Percentiles rank a stretch among this genome's conserved stretches.
Evolutionary conservation across 2,113 vertebrate species (phyloP).

Genomic region (Rousettus leschenaultii): DNA sequence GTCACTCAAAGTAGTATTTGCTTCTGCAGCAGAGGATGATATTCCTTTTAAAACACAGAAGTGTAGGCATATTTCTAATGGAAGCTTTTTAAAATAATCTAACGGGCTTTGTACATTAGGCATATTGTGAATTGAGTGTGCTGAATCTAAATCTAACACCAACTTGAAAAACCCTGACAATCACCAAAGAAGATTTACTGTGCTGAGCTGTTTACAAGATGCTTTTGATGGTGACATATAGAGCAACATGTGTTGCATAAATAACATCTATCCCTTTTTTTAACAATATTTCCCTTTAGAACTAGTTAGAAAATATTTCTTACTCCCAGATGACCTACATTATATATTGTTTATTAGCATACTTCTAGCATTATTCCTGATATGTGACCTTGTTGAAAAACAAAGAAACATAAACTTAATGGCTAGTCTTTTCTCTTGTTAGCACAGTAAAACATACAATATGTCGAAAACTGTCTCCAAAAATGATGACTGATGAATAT

Average conservation of each 20-base stretch:
- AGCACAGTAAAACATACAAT: slow-evolving; percentile 77
- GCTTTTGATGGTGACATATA: slow-evolving; percentile 82
- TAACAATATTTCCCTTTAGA: slow-evolving; percentile 86
- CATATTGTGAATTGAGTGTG: slow-evolving; percentile 61
- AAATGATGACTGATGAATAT: slow-evolving; percentile 83
- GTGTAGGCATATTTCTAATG: slow-evolving; percentile 3
- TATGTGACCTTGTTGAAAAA: slow-evolving; percentile 86
- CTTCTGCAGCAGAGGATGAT: neutral
- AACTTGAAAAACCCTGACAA: slow-evolving; percentile 77
- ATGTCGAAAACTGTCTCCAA: slow-evolving; percentile 78
- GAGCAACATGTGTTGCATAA: slow-evolving; percentile 80
- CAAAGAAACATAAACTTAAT: slow-evolving; percentile 87
- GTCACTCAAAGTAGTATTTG: neutral
- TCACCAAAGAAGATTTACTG: slow-evolving; percentile 78
- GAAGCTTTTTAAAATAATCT: slow-evolving; percentile 59
- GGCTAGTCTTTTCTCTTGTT: slow-evolving; percentile 86
- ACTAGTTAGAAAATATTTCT: slow-evolving; percentile 90
- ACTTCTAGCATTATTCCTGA: slow-evolving; percentile 82
- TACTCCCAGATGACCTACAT: slow-evolving; percentile 84
- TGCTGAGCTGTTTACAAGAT: slow-evolving; percentile 79
- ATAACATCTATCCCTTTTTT: slow-evolving; percentile 77
- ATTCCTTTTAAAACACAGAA: neutral
- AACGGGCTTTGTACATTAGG: slow-evolving; percentile 30
- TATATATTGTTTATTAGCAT: slow-evolving; percentile 88
- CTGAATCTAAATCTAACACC: slow-evolving; percentile 73